Evolutionary conservation across 2,113 vertebrate genomes (phyloP).

Genomic region (Microcebus tavaratra): DNA sequence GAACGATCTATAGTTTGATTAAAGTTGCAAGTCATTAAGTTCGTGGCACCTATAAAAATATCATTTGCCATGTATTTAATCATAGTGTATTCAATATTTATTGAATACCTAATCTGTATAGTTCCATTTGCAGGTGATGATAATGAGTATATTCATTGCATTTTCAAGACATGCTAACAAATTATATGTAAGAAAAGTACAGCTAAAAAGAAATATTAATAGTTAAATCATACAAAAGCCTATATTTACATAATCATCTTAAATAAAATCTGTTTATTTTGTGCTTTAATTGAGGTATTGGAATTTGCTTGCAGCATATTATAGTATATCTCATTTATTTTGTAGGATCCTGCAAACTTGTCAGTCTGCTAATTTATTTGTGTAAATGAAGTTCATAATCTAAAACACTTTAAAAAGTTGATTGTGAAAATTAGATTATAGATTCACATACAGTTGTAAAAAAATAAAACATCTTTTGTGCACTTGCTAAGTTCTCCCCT

Average conservation of each 20-base stretch:
- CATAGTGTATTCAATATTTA: background rate
- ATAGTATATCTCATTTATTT: background rate
- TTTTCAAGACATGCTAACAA: background rate
- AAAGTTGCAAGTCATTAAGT: background rate
- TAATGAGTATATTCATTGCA: background rate
- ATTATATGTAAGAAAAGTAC: background rate
- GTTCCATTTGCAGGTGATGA: background rate
- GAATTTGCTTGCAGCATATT: background rate
- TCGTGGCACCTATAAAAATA: background rate
- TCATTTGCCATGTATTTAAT: background rate
- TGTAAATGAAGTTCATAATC: background rate
- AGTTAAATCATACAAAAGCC: background rate
- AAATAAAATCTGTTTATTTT: background rate
- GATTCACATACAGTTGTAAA: background rate
- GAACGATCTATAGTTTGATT: background rate
- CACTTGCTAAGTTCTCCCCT: background rate
- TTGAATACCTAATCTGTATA: background rate
- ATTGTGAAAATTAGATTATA: background rate
- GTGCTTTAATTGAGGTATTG: background rate
- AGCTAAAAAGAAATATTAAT: background rate
- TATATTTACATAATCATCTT: background rate
- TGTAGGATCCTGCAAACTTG: background rate
- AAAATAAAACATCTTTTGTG: background rate
- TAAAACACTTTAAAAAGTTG: background rate
- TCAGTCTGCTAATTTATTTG: background rate